Conservation (phyloP, 2,888 invertebrate species). For the Periphyllus acericola region DNA sequence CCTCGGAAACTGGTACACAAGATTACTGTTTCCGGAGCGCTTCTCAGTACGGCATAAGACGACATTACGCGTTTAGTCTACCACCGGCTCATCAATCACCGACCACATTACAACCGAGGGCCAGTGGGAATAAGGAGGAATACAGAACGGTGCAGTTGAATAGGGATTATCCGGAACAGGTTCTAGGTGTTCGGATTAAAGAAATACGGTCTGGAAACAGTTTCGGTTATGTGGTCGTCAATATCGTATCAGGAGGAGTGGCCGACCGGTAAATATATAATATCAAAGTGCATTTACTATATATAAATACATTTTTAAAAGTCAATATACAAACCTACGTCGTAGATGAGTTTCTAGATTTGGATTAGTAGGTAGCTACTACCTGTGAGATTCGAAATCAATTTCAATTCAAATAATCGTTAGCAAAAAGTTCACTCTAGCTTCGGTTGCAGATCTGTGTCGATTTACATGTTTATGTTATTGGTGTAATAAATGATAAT, state of each 20-base stretch:
- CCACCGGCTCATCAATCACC: slow-evolving; percentile 33
- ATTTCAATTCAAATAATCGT: neutral
- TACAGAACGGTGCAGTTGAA: slow-evolving; percentile 71
- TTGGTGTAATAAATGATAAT: neutral
- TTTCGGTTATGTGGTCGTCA: slow-evolving; percentile 77
- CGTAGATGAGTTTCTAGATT: neutral
- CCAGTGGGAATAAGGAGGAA: slow-evolving; percentile 18
- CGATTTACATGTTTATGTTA: neutral
- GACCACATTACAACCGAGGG: neutral
- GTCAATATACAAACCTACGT: neutral
- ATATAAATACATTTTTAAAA: neutral
- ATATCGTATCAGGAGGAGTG: slow-evolving; percentile 77
- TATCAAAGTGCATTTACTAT: neutral
- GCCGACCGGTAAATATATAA: slow-evolving; percentile 73
- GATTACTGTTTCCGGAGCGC: slow-evolving; percentile 68
- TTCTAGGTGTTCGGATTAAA: slow-evolving; percentile 79
- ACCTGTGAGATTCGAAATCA: neutral
- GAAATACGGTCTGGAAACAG: slow-evolving; percentile 75
- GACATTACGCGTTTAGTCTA: slow-evolving; percentile 42
- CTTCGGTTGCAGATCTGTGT: neutral
- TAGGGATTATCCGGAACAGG: slow-evolving; percentile 72
- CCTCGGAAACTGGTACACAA: neutral
- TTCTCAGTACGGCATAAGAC: slow-evolving; percentile 55
- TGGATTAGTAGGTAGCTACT: neutral
- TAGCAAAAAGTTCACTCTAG: neutral